Base-by-base conservation (phyloP, 2,113 vertebrate genomes). In the Triplophysa tibetana region DNA sequence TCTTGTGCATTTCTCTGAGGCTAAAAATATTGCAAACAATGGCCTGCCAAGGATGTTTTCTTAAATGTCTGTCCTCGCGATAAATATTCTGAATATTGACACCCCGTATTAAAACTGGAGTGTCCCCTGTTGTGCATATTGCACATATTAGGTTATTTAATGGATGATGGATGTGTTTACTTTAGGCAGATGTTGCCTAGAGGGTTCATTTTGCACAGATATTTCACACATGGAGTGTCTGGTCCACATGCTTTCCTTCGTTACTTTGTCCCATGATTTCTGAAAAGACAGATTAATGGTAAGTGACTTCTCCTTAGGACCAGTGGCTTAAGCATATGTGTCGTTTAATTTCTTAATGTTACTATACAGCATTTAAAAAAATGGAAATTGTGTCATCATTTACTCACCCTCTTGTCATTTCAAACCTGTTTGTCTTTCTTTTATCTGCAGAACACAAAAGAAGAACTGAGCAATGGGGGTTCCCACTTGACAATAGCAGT, bases 141-240 rank as follows among this genome's bases (percentile, higher is more conserved):
- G 50, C 83, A 78, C 85, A 82, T 83, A 87, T 85, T 84, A 84
- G 78, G 87, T 88, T 76, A 87, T 89, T 87, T 80, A 67, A 84
- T 69, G 61, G 75, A 68, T 92, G 91, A 92, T 93, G 85, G 87
- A 93, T 91, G 89, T 90, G 90, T 91, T 91, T 90, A 86, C 85
- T 82, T 82, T 83, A 75, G 81, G 52, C 75, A 75, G 74, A 85
- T 86, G 89, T 77, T 87, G 78, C 83, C 77, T 84, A 79, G 87
- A 74, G 41, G 65, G 65, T 81, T 88, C 56, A 78, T 73, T 62
- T 48, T 82, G 80, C 63, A 78, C 69, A 58, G 84, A 86, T 85
- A 84, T 63, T 84, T 82, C 21, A 48, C 72, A 82, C 79, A 85
- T 38, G 82, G 41, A 85, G 78, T 23, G 56, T 74, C 38, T 74